phyloP scores from a whole-genome alignment of 2,888 invertebrate genomes.

The Nasonia oneida region DNA sequence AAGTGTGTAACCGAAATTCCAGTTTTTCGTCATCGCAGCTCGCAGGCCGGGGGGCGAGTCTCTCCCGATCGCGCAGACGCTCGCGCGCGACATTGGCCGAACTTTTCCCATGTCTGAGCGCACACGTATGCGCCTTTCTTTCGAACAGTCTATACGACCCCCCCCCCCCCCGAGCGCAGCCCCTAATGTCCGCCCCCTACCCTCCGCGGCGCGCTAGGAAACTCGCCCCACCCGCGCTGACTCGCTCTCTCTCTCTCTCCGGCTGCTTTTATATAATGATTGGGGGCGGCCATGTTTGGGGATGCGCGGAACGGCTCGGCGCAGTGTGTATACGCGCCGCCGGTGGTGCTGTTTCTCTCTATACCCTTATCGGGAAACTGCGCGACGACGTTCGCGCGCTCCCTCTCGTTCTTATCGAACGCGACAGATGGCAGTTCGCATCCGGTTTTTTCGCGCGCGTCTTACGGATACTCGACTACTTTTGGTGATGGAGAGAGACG shows the following conservation, averaged over 20 bases:
- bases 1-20: conserved; percentile 12
- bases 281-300: conserved; percentile 61
- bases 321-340: conserved; percentile 69
- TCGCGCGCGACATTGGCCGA: conserved; percentile 17
- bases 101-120: background rate
- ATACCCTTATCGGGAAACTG: conserved; percentile 73
- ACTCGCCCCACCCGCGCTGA: conserved; percentile 46
- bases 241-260: background rate
- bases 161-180: conserved; percentile 52
- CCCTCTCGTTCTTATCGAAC: conserved; percentile 71
- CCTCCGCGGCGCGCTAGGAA: background rate
- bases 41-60: background rate
- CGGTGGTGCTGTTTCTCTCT: conserved; percentile 61
- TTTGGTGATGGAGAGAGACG: background rate
- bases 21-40: background rate
- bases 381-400: conserved; percentile 59
- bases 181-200: conserved; percentile 57
- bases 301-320: conserved; percentile 72
- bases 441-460: conserved; percentile 24
- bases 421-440: conserved; percentile 72
- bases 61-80: background rate
- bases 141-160: background rate
- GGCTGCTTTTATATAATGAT: conserved; percentile 55
- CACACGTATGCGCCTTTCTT: background rate
- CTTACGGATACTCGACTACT: too few relatives aligned